Percentiles rank a stretch among this genome's conserved stretches.
Evolutionary conservation across 2,888 invertebrate genomes (phyloP).

Genomic region (Oegoconia quadripuncta): DNA sequence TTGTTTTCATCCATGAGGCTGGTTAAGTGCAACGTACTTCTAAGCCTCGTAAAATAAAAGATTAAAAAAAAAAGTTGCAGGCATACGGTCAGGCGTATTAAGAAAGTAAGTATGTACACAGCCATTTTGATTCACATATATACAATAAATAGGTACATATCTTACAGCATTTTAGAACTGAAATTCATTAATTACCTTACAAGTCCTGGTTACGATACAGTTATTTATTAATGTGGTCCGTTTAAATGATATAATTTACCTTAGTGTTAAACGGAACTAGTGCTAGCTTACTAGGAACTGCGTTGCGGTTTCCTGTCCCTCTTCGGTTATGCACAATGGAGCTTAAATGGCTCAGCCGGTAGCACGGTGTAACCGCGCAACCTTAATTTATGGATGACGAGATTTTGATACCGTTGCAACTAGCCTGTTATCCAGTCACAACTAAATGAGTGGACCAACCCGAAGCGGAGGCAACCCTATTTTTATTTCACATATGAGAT

Average conservation of each 20-base stretch:
- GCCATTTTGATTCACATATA: no score
- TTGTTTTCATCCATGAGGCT: no score
- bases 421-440: slow-evolving; percentile 29
- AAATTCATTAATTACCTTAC: no score
- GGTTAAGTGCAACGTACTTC: no score
- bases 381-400: slow-evolving; percentile 66
- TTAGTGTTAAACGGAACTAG: slow-evolving; percentile 25
- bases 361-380: slow-evolving; percentile 38
- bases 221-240: neutral
- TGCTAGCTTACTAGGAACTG: slow-evolving; percentile 30
- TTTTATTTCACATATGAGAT: neutral
- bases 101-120: no score
- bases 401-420: slow-evolving; percentile 55
- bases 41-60: no score
- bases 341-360: slow-evolving; percentile 54
- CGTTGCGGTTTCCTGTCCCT: slow-evolving; percentile 47
- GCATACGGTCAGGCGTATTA: no score
- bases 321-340: slow-evolving; percentile 60
- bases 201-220: no score
- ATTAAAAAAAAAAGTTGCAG: no score
- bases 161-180: no score
- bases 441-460: slow-evolving; percentile 33
- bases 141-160: no score
- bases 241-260: slow-evolving; percentile 10
- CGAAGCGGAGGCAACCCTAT: neutral